These are phyloP conservation scores for Spinus pinus DNA, from an alignment of 2,797 vertebrate genomes.

Conservation along the genomic window DNA sequence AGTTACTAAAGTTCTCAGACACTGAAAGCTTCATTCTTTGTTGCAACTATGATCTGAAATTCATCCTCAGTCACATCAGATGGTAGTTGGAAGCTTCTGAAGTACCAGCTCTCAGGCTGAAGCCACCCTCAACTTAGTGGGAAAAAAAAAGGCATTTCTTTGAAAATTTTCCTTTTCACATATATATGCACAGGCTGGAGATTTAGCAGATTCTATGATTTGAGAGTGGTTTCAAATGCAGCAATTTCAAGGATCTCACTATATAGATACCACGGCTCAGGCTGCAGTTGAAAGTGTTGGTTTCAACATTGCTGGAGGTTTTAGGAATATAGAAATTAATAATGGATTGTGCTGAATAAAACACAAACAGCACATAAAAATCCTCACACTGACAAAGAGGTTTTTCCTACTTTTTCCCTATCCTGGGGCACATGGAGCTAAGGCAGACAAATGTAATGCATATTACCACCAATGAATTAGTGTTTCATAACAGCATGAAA, in stretches of 20 bases:
- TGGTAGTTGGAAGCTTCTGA: slow-evolving; percentile 6
- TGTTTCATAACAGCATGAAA: background rate
- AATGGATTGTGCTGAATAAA: slow-evolving; percentile 30
- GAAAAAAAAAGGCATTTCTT: background rate
- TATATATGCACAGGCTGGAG: background rate
- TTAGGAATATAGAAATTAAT: slow-evolving; percentile 19
- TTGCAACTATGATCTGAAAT: background rate
- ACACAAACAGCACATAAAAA: slow-evolving; percentile 21
- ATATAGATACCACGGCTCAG: background rate
- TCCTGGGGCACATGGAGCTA: background rate
- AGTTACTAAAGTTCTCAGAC: background rate
- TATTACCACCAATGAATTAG: background rate
- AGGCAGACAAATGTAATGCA: background rate
- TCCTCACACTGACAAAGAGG: background rate
- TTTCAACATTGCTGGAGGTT: background rate
- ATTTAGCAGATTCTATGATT: slow-evolving; percentile 18
- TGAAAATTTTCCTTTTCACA: slow-evolving; percentile 35
- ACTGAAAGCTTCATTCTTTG: background rate
- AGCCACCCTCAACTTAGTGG: background rate
- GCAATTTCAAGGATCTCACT: slow-evolving; percentile 18
- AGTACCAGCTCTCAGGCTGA: background rate
- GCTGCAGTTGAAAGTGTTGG: background rate
- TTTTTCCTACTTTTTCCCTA: background rate
- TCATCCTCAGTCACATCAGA: background rate
- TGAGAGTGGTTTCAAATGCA: slow-evolving; percentile 24